Conservation (phyloP, 2,113 vertebrate genomes). For the Sorex araneus region DNA sequence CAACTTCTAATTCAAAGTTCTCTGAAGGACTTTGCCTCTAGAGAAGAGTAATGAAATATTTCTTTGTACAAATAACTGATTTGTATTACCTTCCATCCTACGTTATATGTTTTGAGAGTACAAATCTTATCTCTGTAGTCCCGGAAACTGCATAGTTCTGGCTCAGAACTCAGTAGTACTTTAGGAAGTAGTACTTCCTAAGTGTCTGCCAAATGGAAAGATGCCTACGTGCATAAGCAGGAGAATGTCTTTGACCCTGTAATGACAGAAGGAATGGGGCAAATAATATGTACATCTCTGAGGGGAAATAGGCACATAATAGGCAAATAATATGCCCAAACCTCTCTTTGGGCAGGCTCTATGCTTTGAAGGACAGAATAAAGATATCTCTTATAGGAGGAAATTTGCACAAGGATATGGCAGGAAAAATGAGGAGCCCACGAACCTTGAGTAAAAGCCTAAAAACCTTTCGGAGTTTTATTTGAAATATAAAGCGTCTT, state of each 20-base stretch:
- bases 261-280: not conserved
- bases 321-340: not conserved
- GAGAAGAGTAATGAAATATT: constrained; percentile 24
- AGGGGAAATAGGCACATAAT: not conserved
- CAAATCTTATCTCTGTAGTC: not conserved
- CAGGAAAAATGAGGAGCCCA: not conserved
- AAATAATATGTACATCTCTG: not conserved
- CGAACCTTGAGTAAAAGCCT: not conserved
- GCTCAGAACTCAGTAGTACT: no score
- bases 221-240: not conserved
- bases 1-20: no score
- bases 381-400: not conserved
- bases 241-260: not conserved
- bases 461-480: not conserved
- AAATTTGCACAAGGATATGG: not conserved
- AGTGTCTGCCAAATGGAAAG: not conserved
- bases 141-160: not conserved
- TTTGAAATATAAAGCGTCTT: not conserved
- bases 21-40: not conserved
- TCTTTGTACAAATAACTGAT: not conserved
- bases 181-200: not conserved
- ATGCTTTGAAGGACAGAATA: not conserved
- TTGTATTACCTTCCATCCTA: not conserved
- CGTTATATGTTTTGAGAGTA: not conserved
- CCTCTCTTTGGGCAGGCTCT: not conserved